A percentile compares a stretch with the other conserved stretches of the same genome.
phyloP scores from a whole-genome alignment of 2,888 invertebrate genomes.

The Xylota segnis region DNA sequence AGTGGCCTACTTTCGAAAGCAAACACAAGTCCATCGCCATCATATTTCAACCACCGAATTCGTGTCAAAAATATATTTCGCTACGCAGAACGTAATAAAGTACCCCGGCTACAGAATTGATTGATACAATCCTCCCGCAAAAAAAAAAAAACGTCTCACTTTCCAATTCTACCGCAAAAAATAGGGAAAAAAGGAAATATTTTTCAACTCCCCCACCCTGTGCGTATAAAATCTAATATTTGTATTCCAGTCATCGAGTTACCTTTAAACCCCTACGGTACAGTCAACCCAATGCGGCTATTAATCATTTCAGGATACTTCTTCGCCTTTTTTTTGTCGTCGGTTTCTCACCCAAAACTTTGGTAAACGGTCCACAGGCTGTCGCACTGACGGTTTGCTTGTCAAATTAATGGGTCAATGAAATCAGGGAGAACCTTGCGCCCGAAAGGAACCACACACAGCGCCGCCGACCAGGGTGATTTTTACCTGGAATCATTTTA shows the following conservation, averaged over 20 bases:
- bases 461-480: slow-evolving; percentile 34
- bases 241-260: slow-evolving; percentile 44
- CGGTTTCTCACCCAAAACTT: slow-evolving; percentile 3
- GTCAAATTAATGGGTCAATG: slow-evolving; percentile 62
- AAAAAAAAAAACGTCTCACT: slow-evolving; percentile 6
- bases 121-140: slow-evolving; percentile 25
- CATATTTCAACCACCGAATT: background rate
- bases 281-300: slow-evolving; percentile 33
- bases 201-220: background rate
- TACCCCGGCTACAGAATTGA: slow-evolving; percentile 13
- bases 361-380: slow-evolving; percentile 26
- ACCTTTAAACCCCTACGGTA: slow-evolving; percentile 18
- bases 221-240: slow-evolving; percentile 2
- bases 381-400: slow-evolving; percentile 28
- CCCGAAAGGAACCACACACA: background rate
- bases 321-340: background rate
- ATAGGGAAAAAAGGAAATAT: background rate
- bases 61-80: slow-evolving; percentile 6
- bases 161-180: background rate
- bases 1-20: slow-evolving; percentile 2
- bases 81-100: background rate
- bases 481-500: slow-evolving; percentile 38
- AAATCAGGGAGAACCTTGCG: background rate
- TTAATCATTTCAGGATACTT: slow-evolving; percentile 51
- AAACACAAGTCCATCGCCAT: background rate